Evolutionary conservation across 2,888 invertebrate species (phyloP), one percentile per base, ranked within the genome.

Genomic region (Oligia latruncula): DNA sequence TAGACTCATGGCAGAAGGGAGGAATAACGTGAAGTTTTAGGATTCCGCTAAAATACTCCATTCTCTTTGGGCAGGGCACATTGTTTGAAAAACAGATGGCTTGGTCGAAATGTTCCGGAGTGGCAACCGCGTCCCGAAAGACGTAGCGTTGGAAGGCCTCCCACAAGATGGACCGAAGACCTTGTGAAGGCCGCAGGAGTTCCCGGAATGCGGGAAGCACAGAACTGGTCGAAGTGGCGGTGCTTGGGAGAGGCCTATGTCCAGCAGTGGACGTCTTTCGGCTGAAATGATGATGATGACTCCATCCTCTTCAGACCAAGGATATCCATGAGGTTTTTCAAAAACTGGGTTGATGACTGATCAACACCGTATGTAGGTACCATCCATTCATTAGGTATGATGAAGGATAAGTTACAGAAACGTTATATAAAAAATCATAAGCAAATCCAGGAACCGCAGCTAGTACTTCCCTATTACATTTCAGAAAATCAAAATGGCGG

Each of bases 401-500:
- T 58, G 9, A 49, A 29, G 9, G 3, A n/a, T 15, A 5, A 43
- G 3, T 20, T 43, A 71, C 2, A 58, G n/a, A 71, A 73, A 76
- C 29, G 15, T 15, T 9, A 64, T 52, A 29, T 62, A 29, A 29
- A 29, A 58, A 17, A 65, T 5, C 43, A 17, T 35, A 15, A 55
- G 23, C 17, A n/a, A 62, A 40, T 9, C 46, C n/a, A 0, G 9
- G 46, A 20, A 17, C 2, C 1, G 0, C 4, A 0, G 20, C 35
- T 46, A 43, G 68, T 65, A 65, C 17, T 15, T 43, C 58, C 4
- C 52, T 62, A 62, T 64, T 46, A 49, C 71, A 67, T 60, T 71
- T 71, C 49, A 71, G 3, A 79, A 76, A 78, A 72, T 6, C 89
- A 89, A 88, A 83, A 88, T 88, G 88, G 89, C 88, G 68, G 43